Evolutionary conservation across 2,888 invertebrate genomes (phyloP), one percentile per base, ranked within the genome.

Genomic region (Panzeria rudis): DNA sequence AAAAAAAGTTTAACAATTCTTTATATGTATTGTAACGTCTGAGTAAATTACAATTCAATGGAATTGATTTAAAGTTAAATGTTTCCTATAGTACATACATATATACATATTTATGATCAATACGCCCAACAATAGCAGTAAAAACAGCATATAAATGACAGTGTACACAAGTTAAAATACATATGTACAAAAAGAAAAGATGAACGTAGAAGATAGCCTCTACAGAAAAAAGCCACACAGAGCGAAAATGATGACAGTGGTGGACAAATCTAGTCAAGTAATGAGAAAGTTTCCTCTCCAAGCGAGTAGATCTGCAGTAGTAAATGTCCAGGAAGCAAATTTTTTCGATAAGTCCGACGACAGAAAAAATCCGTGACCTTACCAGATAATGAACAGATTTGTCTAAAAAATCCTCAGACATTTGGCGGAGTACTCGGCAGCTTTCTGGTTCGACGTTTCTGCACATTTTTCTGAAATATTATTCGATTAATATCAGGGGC

Each of bases 1-100:
- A 50, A 80, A 50, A 76, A 59, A 32, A 81, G 38, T 72, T 80
- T 11, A 61, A 71, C 50, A 29, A 29, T 56, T 68, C 13, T 23
- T 59, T 35, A 23, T 29, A 13, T 20, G 52, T 25, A 23, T 13
- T 56, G 41, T 20, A 8, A 6, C 13, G 38, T 62, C 15, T 23
- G 32, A 56, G 47, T 35, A 47, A 76, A 79, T 71, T 79, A 71
- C 64, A 75, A 80, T 72, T 76, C 54, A 75, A 66, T 44, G 41
- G 80, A 76, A 71, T 62, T 61, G 23, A 44, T 56, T 73, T 59
- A 29, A 17, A 29, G 29, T 29, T 50, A 32, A 59, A 41, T 79
- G 79, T 75, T 83, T 64, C 59, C 52, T 47, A 25, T 15, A 29
- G 3, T 29, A 20, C 41, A n/a, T 47, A n/a, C n/a, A n/a, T n/a